These are phyloP conservation scores for Acanthococcus lagerstroemiae DNA, from an alignment of 2,888 invertebrate genomes.

Conservation along the genomic window DNA sequence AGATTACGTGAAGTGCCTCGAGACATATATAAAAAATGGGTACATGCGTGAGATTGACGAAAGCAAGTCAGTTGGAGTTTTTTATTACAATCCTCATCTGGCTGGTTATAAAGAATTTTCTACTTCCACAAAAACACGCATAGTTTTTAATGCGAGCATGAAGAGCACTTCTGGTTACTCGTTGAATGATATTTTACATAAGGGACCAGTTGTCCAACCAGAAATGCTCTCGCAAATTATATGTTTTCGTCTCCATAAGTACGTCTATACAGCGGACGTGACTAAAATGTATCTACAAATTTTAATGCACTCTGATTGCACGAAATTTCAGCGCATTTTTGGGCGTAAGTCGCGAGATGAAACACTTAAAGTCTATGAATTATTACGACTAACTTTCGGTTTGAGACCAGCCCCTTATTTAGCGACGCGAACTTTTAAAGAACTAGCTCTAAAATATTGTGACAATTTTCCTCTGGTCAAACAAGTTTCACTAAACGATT, in stretches of 20 bases:
- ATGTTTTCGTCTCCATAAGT: neutral
- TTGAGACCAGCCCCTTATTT: neutral
- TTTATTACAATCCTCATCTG: neutral
- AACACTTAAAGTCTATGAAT: neutral
- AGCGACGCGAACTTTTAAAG: too few species aligned
- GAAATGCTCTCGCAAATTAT: neutral
- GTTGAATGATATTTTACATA: neutral
- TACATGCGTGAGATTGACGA: neutral
- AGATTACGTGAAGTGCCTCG: neutral
- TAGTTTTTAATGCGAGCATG: neutral
- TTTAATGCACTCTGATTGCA: neutral
- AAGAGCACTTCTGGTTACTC: neutral
- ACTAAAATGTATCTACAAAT: neutral
- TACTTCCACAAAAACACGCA: neutral
- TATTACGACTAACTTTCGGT: neutral
- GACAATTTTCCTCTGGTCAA: too few species aligned
- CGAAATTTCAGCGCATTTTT: neutral
- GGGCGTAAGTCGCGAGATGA: neutral
- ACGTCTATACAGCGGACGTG: neutral
- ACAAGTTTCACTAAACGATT: neutral
- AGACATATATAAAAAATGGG: neutral
- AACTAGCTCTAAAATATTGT: too few species aligned
- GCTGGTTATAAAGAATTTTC: neutral
- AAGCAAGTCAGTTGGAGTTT: too few species aligned
- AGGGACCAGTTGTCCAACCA: neutral